Evolutionary conservation across 2,888 invertebrate genomes (phyloP).

Genomic region (Oxyteleia sp.): DNA sequence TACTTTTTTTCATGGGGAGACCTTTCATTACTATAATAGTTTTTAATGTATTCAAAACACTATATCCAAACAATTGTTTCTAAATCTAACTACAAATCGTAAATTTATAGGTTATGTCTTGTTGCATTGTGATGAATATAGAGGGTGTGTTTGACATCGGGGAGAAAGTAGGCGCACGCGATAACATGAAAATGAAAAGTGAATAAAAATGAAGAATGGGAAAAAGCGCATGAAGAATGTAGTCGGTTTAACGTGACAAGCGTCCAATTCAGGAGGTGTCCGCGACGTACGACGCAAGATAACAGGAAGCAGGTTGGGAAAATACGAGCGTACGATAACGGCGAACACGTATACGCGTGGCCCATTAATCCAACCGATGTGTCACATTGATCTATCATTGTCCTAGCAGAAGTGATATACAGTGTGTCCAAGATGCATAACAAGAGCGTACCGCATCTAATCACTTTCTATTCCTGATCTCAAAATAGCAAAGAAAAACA

Average conservation of each 20-base stretch:
- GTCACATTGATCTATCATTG: slow-evolving; percentile 87
- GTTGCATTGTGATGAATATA: slow-evolving; percentile 11
- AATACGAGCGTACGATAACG: slow-evolving; percentile 84
- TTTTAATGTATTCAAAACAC: no score
- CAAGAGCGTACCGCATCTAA: slow-evolving; percentile 41
- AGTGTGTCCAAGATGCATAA: slow-evolving; percentile 68
- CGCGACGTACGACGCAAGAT: slow-evolving; percentile 79
- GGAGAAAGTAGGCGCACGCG: slow-evolving; percentile 37
- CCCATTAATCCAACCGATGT: slow-evolving; percentile 86
- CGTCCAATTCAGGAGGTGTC: slow-evolving; percentile 68
- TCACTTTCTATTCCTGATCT: slow-evolving; percentile 43
- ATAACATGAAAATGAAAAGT: slow-evolving; percentile 57
- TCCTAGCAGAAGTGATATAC: slow-evolving; percentile 77
- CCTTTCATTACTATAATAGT: no score
- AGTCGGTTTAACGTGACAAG: slow-evolving; percentile 66
- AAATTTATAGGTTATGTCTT: slow-evolving; percentile 14
- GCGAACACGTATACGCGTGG: slow-evolving; percentile 80
- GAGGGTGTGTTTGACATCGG: slow-evolving; percentile 26
- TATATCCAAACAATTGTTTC: background rate
- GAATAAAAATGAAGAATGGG: slow-evolving; percentile 44
- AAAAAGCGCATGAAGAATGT: slow-evolving; percentile 54
- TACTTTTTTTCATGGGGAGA: no score
- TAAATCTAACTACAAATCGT: background rate
- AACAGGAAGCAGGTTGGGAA: slow-evolving; percentile 82
- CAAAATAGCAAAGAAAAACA: background rate